Evolutionary conservation across 1,140 invertebrate genomes (phyloP).

Genomic region (Bombus impatiens): DNA sequence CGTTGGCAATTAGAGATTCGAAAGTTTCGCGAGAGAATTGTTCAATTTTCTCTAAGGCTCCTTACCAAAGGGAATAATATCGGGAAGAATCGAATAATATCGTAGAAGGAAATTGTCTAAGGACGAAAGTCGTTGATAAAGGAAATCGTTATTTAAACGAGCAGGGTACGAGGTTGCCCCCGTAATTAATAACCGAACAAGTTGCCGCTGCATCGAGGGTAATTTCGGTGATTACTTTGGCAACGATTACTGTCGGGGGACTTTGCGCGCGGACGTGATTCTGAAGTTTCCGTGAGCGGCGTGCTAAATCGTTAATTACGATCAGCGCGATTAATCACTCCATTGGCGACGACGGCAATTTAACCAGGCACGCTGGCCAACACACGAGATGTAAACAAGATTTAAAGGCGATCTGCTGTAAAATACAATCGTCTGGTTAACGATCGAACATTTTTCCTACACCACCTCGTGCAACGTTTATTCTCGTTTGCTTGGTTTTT

Average conservation of each 20-base stretch:
- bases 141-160: constrained; percentile 44
- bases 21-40: background rate
- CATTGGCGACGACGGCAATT: constrained; percentile 45
- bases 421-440: background rate
- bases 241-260: constrained; percentile 43
- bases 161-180: background rate
- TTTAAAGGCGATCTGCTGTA: background rate
- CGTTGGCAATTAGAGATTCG: background rate
- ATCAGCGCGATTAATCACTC: constrained; percentile 50
- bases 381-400: constrained; percentile 39
- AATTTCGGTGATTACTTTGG: constrained; percentile 50
- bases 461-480: no score
- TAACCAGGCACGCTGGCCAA: constrained; percentile 19
- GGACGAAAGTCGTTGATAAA: background rate
- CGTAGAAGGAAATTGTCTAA: background rate
- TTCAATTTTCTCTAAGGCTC: background rate
- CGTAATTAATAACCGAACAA: constrained; percentile 53
- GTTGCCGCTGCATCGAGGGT: constrained; percentile 28
- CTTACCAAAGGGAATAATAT: background rate
- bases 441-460: background rate
- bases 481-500: no score
- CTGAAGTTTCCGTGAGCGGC: constrained; percentile 43
- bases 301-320: constrained; percentile 53
- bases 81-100: background rate
- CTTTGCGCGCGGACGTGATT: constrained; percentile 28